A percentile compares a stretch with the other conserved stretches of the same genome.
Evolutionary conservation across 1,140 invertebrate species (phyloP).

Genomic region (Euura saliciscinereae): DNA sequence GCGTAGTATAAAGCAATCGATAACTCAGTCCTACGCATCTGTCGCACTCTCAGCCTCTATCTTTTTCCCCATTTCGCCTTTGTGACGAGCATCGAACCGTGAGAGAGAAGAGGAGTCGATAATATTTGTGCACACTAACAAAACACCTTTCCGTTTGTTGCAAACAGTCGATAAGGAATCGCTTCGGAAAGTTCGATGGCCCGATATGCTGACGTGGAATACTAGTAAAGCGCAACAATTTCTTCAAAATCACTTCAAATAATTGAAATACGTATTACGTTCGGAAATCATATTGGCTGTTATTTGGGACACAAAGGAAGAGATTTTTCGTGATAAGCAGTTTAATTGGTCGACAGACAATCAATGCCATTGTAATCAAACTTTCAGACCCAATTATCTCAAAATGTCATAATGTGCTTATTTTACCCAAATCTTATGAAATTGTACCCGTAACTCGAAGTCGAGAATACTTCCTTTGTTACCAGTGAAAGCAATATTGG

Average conservation of each 20-base stretch:
- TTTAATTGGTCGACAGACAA: too few relatives aligned
- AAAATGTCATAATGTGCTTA: not conserved
- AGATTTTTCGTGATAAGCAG: too few relatives aligned
- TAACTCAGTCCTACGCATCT: conserved; percentile 1
- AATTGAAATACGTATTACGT: too few relatives aligned
- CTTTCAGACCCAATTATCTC: too few relatives aligned
- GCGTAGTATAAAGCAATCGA: not conserved
- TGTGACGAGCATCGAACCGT: not conserved
- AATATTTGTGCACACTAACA: not conserved
- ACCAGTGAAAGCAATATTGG: not conserved
- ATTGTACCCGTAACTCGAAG: not conserved
- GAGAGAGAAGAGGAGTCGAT: not conserved
- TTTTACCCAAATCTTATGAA: not conserved
- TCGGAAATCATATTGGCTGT: too few relatives aligned
- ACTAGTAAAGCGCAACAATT: too few relatives aligned
- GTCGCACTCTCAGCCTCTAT: conserved; percentile 4
- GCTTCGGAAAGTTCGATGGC: too few relatives aligned
- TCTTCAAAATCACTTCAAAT: too few relatives aligned
- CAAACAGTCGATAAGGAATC: not conserved
- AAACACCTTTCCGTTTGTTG: not conserved
- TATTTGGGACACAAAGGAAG: too few relatives aligned
- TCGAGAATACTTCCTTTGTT: not conserved
- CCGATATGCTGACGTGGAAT: too few relatives aligned
- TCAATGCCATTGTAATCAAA: too few relatives aligned
- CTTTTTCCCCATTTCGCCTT: not conserved